Base-by-base conservation (phyloP, 2,113 vertebrate genomes). In the Donacobius atricapilla region DNA sequence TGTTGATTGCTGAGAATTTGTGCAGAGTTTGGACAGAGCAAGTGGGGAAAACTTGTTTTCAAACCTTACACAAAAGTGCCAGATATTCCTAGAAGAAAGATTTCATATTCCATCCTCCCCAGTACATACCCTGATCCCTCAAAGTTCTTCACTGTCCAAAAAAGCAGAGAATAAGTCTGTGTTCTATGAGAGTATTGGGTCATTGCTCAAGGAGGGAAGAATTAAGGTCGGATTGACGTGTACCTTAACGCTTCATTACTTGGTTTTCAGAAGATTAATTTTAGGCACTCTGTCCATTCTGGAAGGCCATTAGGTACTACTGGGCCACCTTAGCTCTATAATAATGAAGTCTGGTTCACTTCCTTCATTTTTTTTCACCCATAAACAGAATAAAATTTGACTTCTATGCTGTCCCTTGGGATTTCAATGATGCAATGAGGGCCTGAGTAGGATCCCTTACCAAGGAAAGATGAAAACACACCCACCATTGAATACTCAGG, bases 231-330 rank as follows among this genome's bases (percentile, higher is more conserved):
- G 77, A 76, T 93, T 96, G 93, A 70, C 10, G 0, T 96, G 94
- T 96, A 95, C 90, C 92, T 96, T 96, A 94, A 97, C 50, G 84
- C 89, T 96, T 95, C 94, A 95, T 95, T 97, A 93, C 95, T 87
- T 94, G 57, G 82, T 96, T 95, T 95, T 93, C 89, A 93, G 87
- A 91, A 95, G 96, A 95, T 96, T 95, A 94, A 93, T 94, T 97
- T 95, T 85, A 97, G 93, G 57, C 14, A 69, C 18, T 82, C 19
- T 93, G 21, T 84, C 53, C 50, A 72, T 94, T 91, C 58, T 93
- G 45, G 87, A 93, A 94, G 37, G 70, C 61, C 61, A 89, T 93
- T 89, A 96, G 78, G 78, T 84, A 93, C 66, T 50, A 79, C 70
- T 83, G 37, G 69, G 57, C 87, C 30, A 91, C 50, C 89, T 94